Base-by-base conservation (phyloP, 2,888 invertebrate species). In the Stenurella melanura region DNA sequence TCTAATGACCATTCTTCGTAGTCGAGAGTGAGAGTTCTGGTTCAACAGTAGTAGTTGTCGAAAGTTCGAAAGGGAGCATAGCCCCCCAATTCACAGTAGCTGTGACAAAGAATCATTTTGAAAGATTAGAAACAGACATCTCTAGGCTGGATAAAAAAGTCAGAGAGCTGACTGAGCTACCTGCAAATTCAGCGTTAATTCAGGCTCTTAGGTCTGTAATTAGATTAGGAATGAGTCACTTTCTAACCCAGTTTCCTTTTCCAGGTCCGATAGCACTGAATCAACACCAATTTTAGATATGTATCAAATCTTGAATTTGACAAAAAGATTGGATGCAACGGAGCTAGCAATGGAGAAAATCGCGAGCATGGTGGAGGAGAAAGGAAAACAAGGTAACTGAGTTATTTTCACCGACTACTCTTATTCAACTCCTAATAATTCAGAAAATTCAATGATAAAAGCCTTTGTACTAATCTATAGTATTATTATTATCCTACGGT, bases 301-400 rank as follows among this genome's bases (percentile, higher is more conserved):
- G 92, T 93, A 93, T 92, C 93, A 93, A 78, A 90, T 92, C 18
- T 87, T 94, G 73, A 93, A 92, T 80, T 90, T 94, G 0, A 91
- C 91, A 0, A 93, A 94, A 79, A 90, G 94, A 50, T 86, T 94
- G 76, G 93, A 94, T 64, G 93, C 93, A 0, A 91, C 91, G 6
- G 94, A 94, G 84, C 88, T 90, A 54, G 92, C 92, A 19, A 91
- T 94, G 67, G 88, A 90, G 18, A 94, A 93, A 86, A 87, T 93
- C n/a, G 92, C 92, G 68, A 91, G 91, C 0, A 89, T 93, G 80
- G 88, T 93, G 7, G 92, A 93, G 85, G 92, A 93, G 79, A 83
- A 93, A 15, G 92, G 92, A 15, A 87, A 87, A 21, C 54, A 91
- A 90, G 77, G 77, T 73, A 42, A 34, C 6, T 12, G 64, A 64